A percentile compares a stretch with the other conserved stretches of the same genome.
Evolutionary conservation across 2,797 vertebrate genomes (phyloP).

Genomic region (Mallotus villosus): DNA sequence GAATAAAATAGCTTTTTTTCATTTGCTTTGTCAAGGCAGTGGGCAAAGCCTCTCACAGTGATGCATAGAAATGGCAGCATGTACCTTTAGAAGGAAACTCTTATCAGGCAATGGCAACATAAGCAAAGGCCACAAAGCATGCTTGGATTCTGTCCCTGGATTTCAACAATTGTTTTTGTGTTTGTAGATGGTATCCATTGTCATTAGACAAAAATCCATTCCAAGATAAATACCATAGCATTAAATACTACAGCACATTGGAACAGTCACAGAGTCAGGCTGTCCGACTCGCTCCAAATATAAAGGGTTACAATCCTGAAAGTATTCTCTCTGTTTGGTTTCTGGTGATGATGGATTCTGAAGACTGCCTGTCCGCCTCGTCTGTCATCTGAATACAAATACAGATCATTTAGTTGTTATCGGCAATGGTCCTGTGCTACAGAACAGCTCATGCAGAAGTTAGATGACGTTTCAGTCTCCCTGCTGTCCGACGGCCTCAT

Average conservation of each 20-base stretch:
- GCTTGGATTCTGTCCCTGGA: constrained; percentile 21
- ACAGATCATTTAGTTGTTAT: constrained; percentile 5
- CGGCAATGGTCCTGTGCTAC: constrained; percentile 19
- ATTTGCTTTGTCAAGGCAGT: constrained; percentile 63
- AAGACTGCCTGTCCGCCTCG: constrained; percentile 32
- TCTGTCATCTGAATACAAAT: constrained; percentile 35
- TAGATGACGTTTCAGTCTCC: neutral
- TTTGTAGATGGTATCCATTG: constrained; percentile 7
- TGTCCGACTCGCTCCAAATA: constrained; percentile 14
- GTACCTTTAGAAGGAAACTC: constrained; percentile 31
- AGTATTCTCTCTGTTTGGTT: constrained; percentile 5
- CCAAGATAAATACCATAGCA: constrained; percentile 15
- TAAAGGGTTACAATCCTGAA: constrained; percentile 30
- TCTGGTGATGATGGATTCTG: neutral
- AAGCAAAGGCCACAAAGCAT: constrained; percentile 60
- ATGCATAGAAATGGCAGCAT: constrained; percentile 59
- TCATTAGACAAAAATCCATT: constrained; percentile 5
- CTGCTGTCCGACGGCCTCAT: constrained; percentile 30
- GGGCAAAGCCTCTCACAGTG: constrained; percentile 70
- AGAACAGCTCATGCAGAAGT: constrained; percentile 9
- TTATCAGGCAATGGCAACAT: constrained; percentile 14
- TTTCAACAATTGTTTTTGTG: neutral
- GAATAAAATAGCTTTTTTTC: constrained; percentile 25
- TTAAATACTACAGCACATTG: neutral
- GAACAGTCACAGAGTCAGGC: constrained; percentile 10